These are phyloP conservation scores for Heterotis niloticus DNA, from an alignment of 2,113 vertebrate genomes.

Conservation along the genomic window DNA sequence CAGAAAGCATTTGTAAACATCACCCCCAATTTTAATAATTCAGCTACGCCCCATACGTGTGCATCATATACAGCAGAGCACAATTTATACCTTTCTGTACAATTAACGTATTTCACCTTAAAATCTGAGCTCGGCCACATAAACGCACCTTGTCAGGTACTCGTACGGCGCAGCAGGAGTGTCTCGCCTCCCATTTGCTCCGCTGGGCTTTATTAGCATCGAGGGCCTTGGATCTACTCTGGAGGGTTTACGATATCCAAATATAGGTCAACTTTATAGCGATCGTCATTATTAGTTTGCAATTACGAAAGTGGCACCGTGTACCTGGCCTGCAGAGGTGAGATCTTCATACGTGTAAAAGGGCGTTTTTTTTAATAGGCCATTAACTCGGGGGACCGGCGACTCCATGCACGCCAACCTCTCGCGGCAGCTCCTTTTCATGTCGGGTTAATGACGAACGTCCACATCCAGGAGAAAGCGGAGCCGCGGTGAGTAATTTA, in stretches of 20 bases:
- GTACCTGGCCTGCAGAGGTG: background rate
- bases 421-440: background rate
- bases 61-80: too few relatives aligned
- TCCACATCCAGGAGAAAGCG: background rate
- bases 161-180: background rate
- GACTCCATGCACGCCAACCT: background rate
- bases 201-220: background rate
- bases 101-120: too few relatives aligned
- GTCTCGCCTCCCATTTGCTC: background rate
- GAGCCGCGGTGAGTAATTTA: background rate
- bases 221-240: background rate
- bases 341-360: background rate
- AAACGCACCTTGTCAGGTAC: background rate
- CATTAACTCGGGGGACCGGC: background rate
- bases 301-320: background rate
- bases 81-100: too few relatives aligned
- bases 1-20: too few relatives aligned
- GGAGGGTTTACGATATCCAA: constrained; percentile 11
- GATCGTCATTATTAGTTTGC: constrained; percentile 14
- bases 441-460: constrained; percentile 19
- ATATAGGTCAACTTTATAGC: constrained; percentile 2
- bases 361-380: background rate
- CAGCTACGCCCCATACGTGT: too few relatives aligned
- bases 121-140: too few relatives aligned
- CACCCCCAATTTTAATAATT: too few relatives aligned